Evolutionary conservation across 2,797 vertebrate genomes (phyloP), one percentile per base, ranked within the genome.

Genomic region (Eutrigla gurnardus): DNA sequence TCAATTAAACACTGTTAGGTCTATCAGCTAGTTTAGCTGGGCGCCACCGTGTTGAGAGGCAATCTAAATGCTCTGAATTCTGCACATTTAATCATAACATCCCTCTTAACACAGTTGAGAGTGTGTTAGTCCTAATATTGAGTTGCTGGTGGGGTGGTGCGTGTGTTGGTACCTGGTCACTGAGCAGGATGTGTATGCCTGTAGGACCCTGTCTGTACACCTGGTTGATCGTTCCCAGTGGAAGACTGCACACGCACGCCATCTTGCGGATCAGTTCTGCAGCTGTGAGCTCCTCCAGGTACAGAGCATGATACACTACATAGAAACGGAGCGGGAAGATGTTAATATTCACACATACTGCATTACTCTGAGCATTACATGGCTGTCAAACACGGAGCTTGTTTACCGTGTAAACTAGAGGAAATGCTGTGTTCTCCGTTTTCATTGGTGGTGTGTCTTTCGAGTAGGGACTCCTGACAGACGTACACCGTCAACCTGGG

Each of bases 191-290:
- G 94, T 96, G 97, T 74, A 98, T 98, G 64, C 97, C 97, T 70
- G 96, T 97, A 78, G 97, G 97, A 77, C 97, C 97, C 91, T 97
- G 97, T 90, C 96, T 95, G 94, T 98, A 98, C 93, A 98, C 96
- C 84, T 96, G 96, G 92, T 96, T 96, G 88, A 98, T 96, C 77
- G 94, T 96, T 84, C 96, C 95, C 86, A 96, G 90, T 81, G 96
- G 96, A 90, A 98, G 95, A 92, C 94, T 93, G 86, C 97, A 97
- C 83, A 97, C 96, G 77, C 91, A 87, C 14, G 96, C 97, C 86
- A 98, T 96, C 92, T 98, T 98, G 86, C 96, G 95, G 70, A 96
- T 96, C 71, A 98, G 94, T 92, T 98, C 97, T 15, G 94, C 95
- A 80, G 97, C 96, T 71, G 94, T 96, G 94, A 97, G 96, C 87